A percentile compares a stretch with the other conserved stretches of the same genome.
phyloP scores from a whole-genome alignment of 2,797 vertebrate genomes.

The Babyrousa celebensis region DNA sequence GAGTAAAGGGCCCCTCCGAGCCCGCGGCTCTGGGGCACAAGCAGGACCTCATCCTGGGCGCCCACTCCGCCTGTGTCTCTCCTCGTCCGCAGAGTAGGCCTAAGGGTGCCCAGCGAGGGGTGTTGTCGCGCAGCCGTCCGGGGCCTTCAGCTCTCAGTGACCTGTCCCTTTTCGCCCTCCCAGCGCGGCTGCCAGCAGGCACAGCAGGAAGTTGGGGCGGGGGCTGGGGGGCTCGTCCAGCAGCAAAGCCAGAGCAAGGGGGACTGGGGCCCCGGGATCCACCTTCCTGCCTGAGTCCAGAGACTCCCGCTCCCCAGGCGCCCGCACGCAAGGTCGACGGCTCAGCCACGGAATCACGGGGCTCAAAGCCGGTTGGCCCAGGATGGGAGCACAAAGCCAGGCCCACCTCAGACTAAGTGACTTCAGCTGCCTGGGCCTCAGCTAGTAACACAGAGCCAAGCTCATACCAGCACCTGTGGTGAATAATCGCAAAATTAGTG shows the following conservation, averaged over 20 bases:
- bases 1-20: background rate
- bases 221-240: constrained; percentile 75
- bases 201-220: constrained; percentile 11
- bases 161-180: constrained; percentile 37
- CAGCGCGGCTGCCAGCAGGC: background rate
- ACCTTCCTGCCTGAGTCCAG: background rate
- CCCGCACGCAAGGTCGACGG: background rate
- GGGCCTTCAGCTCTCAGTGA: background rate
- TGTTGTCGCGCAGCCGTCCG: background rate
- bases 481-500: background rate
- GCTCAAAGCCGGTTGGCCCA: background rate
- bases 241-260: constrained; percentile 45
- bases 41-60: background rate
- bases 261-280: background rate
- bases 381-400: background rate
- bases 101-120: too few relatives aligned
- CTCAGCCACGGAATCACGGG: background rate
- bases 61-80: background rate
- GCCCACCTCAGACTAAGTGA: background rate
- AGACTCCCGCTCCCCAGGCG: background rate
- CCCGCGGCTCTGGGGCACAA: too few relatives aligned
- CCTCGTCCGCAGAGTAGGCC: background rate
- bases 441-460: background rate
- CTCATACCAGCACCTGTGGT: background rate
- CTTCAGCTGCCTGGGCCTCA: background rate